Conservation (phyloP, 2,113 vertebrate species). For the Apus apus region DNA sequence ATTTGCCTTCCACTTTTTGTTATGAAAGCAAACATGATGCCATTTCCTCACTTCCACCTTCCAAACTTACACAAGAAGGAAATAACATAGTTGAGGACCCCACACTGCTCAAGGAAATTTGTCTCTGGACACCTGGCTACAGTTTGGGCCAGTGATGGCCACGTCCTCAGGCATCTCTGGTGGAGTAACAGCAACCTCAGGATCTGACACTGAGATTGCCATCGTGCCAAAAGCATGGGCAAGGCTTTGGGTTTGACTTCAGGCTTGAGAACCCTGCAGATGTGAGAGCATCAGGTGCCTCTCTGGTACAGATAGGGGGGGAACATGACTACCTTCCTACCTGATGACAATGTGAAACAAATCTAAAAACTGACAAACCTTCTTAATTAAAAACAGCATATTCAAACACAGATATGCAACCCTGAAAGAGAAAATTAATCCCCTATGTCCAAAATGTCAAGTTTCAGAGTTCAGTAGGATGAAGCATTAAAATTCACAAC, state of each 20-base stretch:
- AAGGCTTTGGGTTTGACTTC: too few relatives aligned
- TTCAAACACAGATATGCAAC: neutral
- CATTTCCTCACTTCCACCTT: neutral
- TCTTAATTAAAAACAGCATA: neutral
- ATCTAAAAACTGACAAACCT: neutral
- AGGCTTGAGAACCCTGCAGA: neutral
- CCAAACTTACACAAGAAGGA: neutral
- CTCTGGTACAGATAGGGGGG: neutral
- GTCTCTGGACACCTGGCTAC: neutral
- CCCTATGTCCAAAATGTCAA: neutral
- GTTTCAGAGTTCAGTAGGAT: neutral
- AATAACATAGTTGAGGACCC: neutral
- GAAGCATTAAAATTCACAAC: neutral
- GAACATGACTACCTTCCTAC: too few relatives aligned
- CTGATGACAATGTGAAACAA: neutral
- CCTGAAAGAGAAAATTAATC: neutral
- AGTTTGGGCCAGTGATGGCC: too few relatives aligned
- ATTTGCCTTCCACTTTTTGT: neutral
- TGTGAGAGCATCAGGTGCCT: accelerated
- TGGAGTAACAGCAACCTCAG: neutral
- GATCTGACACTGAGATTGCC: too few relatives aligned
- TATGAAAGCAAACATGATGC: neutral
- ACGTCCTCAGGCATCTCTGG: neutral
- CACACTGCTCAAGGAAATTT: neutral
- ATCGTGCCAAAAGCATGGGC: neutral